Percentiles rank a stretch among this genome's conserved stretches.
phyloP scores from a whole-genome alignment of 2,113 vertebrate species.

The Proteles cristata region DNA sequence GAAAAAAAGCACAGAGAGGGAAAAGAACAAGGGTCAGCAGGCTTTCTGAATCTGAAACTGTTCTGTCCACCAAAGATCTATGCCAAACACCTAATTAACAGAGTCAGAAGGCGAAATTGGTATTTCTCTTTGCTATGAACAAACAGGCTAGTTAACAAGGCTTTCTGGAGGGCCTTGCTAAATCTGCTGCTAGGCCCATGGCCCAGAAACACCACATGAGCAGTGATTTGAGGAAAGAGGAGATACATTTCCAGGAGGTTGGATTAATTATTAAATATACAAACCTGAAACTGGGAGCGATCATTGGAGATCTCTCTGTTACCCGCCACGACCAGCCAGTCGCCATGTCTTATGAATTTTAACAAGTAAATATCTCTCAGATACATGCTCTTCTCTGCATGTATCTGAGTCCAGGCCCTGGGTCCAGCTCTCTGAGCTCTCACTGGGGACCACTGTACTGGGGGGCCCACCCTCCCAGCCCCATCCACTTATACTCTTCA shows the following conservation, averaged over 20 bases:
- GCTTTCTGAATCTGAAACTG: neutral
- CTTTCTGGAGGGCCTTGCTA: neutral
- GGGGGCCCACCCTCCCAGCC: fast-evolving
- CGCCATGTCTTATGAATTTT: neutral
- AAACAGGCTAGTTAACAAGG: neutral
- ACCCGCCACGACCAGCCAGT: neutral
- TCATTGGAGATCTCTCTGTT: neutral
- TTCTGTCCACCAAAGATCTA: neutral
- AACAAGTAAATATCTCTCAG: neutral
- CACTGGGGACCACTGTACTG: neutral
- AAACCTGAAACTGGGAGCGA: neutral
- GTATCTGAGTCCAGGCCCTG: too few relatives aligned
- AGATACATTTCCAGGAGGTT: neutral
- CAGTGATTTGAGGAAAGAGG: neutral
- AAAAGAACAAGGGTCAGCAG: neutral
- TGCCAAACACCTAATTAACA: neutral
- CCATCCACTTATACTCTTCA: neutral
- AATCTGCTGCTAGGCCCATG: neutral
- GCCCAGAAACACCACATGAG: neutral
- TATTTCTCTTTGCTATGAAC: neutral
- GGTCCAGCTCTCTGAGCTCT: neutral
- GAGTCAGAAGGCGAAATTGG: neutral
- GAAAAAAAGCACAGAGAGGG: neutral
- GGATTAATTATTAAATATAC: neutral
- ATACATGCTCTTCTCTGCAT: too few relatives aligned